Conservation (phyloP, 2,113 vertebrate species). For the Argyrosomus japonicus region DNA sequence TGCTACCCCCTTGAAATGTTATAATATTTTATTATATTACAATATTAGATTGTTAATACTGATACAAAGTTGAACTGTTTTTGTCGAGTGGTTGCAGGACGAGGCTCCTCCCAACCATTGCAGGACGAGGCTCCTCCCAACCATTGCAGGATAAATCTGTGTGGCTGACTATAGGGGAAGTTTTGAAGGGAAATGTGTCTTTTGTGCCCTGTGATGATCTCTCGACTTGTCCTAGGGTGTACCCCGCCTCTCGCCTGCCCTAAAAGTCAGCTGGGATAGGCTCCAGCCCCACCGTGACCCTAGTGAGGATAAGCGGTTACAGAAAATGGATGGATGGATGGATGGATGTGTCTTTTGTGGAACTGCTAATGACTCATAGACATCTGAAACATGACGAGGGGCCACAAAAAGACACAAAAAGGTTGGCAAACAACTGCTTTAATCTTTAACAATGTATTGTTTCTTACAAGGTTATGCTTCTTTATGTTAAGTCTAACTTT, state of each 20-base stretch:
- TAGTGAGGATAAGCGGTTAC: no score
- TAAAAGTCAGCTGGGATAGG: no score
- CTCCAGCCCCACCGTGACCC: no score
- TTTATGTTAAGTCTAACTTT: not conserved
- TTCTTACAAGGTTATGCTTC: not conserved
- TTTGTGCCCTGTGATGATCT: no score
- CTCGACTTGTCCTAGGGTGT: no score
- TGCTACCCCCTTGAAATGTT: not conserved
- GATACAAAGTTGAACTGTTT: not conserved
- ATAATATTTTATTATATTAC: not conserved
- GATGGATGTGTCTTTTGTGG: not conserved
- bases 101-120: not conserved
- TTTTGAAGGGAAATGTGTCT: not conserved
- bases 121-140: not conserved
- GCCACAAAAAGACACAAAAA: not conserved
- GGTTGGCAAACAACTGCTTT: not conserved
- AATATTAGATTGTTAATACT: not conserved
- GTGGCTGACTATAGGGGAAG: not conserved
- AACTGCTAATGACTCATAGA: not conserved
- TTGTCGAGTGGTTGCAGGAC: not conserved
- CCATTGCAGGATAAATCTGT: not conserved
- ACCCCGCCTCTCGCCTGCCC: no score
- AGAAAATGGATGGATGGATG: no score
- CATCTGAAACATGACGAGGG: not conserved
- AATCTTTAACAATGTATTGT: not conserved